Conservation (phyloP, 2,113 vertebrate species). For the Ammodytes marinus region DNA sequence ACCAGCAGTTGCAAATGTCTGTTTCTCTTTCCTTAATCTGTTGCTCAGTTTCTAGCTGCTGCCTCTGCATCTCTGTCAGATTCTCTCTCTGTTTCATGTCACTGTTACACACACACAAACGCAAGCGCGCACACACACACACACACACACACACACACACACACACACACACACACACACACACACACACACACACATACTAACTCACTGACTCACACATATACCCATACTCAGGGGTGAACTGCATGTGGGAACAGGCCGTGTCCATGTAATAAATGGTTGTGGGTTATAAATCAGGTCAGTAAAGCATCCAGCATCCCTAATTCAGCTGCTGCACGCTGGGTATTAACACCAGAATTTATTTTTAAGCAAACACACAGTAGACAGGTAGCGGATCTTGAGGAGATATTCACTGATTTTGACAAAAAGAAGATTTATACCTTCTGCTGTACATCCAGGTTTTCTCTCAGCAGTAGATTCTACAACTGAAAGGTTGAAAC, state of each 20-base stretch:
- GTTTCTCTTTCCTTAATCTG: slow-evolving; percentile 13
- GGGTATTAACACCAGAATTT: background rate
- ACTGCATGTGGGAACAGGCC: slow-evolving; percentile 60
- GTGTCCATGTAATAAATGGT: slow-evolving; percentile 40
- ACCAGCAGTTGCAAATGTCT: slow-evolving; percentile 30
- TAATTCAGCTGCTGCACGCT: slow-evolving; percentile 22
- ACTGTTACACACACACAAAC: background rate
- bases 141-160: slow-evolving; percentile 5
- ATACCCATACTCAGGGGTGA: background rate
- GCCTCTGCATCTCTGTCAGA: background rate
- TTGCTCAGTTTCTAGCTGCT: background rate
- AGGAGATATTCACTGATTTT: too few relatives aligned
- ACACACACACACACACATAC: slow-evolving; percentile 6
- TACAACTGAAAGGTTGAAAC: too few relatives aligned
- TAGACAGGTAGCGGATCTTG: too few relatives aligned
- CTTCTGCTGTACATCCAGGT: too few relatives aligned
- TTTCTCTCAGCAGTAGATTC: too few relatives aligned
- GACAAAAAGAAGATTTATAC: too few relatives aligned
- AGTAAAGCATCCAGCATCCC: slow-evolving; percentile 32
- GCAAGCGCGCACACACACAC: slow-evolving; percentile 4
- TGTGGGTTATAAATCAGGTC: slow-evolving; percentile 60
- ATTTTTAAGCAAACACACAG: background rate
- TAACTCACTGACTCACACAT: background rate
- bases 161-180: background rate
- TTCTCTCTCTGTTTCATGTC: slow-evolving; percentile 26